A percentile compares a stretch with the other conserved stretches of the same genome.
These are phyloP conservation scores for Capitulum mitella DNA, from an alignment of 2,888 invertebrate species.

Conservation along the genomic window DNA sequence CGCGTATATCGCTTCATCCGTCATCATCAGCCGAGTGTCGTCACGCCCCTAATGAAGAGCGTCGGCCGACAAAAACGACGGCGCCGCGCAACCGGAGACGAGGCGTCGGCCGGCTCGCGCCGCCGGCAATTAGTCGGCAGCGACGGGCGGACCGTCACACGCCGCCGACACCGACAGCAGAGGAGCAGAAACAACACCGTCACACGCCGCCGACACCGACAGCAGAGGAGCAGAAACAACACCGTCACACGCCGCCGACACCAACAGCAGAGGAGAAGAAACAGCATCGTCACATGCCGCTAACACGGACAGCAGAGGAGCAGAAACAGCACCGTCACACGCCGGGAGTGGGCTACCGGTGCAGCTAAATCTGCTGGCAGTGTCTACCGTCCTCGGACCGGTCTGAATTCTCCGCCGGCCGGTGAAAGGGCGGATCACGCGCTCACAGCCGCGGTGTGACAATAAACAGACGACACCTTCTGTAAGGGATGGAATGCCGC, in stretches of 20 bases:
- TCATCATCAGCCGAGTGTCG: conserved; percentile 19
- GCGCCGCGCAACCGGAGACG: not conserved
- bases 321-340: not conserved
- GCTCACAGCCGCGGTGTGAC: not conserved
- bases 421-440: no score
- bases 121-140: conserved; percentile 9
- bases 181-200: not conserved
- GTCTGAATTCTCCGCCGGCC: no score
- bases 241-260: no score
- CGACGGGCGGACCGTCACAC: not conserved
- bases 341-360: no score
- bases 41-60: conserved; percentile 19
- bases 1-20: not conserved
- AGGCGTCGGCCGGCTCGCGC: conserved; percentile 1
- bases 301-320: no score
- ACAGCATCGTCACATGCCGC: not conserved
- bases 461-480: conserved; percentile 8
- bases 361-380: no score
- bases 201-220: no score
- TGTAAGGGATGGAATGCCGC: no score
- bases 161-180: not conserved
- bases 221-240: not conserved
- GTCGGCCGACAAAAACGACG: conserved; percentile 10
- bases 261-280: no score
- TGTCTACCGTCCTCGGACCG: no score